phyloP scores from a whole-genome alignment of 1,140 invertebrate genomes.

The Drosophila seguyi region DNA sequence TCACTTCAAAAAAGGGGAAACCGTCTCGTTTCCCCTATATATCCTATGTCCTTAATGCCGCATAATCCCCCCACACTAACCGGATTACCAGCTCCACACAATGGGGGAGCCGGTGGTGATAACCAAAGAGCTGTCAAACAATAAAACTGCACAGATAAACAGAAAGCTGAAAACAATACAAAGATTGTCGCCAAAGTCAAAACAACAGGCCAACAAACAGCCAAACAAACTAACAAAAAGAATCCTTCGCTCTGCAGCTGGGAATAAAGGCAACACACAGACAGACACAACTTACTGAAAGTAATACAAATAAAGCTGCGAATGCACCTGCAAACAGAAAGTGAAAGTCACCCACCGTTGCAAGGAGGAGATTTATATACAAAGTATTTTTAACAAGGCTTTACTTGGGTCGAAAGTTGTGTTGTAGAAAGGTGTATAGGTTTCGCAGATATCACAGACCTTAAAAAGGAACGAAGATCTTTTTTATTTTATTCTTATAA shows the following conservation, averaged over 20 bases:
- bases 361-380: neutral
- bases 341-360: constrained; percentile 11
- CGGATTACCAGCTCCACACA: constrained; percentile 49
- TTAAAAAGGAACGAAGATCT: too few species aligned
- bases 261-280: constrained; percentile 22
- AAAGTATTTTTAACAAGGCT: constrained; percentile 4
- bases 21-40: constrained; percentile 3
- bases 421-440: too few species aligned
- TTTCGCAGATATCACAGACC: too few species aligned
- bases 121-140: constrained; percentile 42
- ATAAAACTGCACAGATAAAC: constrained; percentile 57
- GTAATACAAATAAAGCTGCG: neutral
- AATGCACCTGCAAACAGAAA: constrained; percentile 13
- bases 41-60: constrained; percentile 31
- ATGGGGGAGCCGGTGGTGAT: constrained; percentile 14
- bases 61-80: constrained; percentile 55
- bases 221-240: constrained; percentile 28
- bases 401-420: constrained; percentile 6
- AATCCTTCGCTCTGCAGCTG: constrained; percentile 9
- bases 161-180: constrained; percentile 36
- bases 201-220: constrained; percentile 34
- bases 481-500: too few species aligned
- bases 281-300: constrained; percentile 12
- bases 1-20: constrained; percentile 6
- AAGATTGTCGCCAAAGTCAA: constrained; percentile 50